Percentiles rank a stretch among this genome's conserved stretches.
phyloP scores from a whole-genome alignment of 2,888 invertebrate genomes.

The Glyphotaelius pellucidus region DNA sequence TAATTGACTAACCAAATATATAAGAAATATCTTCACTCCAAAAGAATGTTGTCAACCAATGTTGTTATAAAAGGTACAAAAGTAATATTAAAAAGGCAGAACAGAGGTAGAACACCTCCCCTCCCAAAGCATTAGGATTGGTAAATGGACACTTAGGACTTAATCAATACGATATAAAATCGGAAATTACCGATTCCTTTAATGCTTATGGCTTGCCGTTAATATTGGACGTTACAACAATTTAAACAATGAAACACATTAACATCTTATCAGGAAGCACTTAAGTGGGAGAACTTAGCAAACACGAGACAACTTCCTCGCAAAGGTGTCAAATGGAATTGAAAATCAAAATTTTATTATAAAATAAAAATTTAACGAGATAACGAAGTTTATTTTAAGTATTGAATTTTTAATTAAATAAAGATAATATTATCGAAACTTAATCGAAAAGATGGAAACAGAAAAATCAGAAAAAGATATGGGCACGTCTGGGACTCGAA shows the following conservation, averaged over 20 bases:
- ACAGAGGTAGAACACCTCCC: background rate
- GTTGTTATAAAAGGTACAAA: background rate
- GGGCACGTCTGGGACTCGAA: no score
- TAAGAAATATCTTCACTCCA: background rate
- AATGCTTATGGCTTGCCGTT: background rate
- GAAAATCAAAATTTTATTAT: background rate
- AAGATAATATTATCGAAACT: no score
- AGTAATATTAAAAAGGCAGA: background rate
- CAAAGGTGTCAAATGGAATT: background rate
- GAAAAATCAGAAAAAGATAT: no score
- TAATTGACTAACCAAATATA: no score
- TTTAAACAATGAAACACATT: background rate
- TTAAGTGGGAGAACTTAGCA: background rate
- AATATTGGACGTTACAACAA: background rate
- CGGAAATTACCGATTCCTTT: background rate
- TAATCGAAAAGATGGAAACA: no score
- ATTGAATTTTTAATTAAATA: no score
- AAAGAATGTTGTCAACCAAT: background rate
- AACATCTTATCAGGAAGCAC: background rate
- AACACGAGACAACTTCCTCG: background rate
- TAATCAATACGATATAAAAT: background rate
- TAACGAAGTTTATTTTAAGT: background rate
- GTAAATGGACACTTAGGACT: background rate
- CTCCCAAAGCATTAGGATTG: background rate
- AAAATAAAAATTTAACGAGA: background rate